Evolutionary conservation across 1,140 invertebrate species (phyloP), one percentile per base, ranked within the genome.

Genomic region (Hyposmocoma kahamanoa): DNA sequence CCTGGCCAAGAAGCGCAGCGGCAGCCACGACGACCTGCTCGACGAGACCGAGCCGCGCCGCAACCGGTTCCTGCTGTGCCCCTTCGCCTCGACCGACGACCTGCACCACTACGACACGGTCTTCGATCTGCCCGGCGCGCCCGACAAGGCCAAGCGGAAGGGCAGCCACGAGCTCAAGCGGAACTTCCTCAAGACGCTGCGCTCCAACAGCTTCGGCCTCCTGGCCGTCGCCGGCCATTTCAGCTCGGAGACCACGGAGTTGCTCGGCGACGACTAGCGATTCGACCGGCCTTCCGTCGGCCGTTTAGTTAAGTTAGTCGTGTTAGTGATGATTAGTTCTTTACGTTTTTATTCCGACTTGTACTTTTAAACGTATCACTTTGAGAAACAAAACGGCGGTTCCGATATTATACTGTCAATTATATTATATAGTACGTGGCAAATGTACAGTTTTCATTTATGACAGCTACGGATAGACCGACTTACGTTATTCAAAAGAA

Each of bases 21-120:
- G 74, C 53, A 66, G 60, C 52, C 73, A 78, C 70, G 78, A 82
- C 70, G 73, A 75, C 55, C 64, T 78, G 13, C 72, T 72, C n/a
- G 60, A 63, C 59, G 69, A 68, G 50, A 22, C 72, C n/a, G 59
- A 64, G 20, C 70, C 72, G 17, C 46, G 61, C 1, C 51, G 51
- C 30, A 67, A 67, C 39, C 43, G 56, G 5, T 72, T 75, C 63
- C 44, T 69, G 8, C 54, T 75, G 13, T 79, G 78, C 44, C 72
- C 74, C 1, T 69, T 70, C 53, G 62, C 72, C 46, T 49, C 61
- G 9, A 48, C 67, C 21, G 69, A 67, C 38, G 18, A 67, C 2
- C 62, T 63, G 9, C 53, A 66, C 45, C 71, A 77, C 46, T 80
- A 80, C 59, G 78, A 71, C 45, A 68, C 80, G 2, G 77, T 81